A percentile compares a stretch with the other conserved stretches of the same genome.
These are phyloP conservation scores for Bufo bufo DNA, from an alignment of 2,113 vertebrate genomes.

Conservation along the genomic window DNA sequence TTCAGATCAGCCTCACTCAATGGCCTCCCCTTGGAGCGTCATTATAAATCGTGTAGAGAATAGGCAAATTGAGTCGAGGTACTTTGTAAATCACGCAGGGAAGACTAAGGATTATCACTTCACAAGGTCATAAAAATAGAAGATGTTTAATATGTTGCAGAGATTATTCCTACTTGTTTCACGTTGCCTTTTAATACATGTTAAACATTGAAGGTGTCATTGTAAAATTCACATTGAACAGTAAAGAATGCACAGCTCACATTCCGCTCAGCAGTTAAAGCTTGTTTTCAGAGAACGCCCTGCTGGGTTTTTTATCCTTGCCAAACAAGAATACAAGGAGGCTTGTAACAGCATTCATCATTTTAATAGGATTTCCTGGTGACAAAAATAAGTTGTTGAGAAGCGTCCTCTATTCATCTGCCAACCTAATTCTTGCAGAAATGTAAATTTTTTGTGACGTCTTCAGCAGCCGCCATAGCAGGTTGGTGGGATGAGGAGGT, in stretches of 20 bases:
- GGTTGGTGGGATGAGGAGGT: background rate
- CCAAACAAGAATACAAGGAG: slow-evolving; percentile 30
- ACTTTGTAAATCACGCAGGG: slow-evolving; percentile 26
- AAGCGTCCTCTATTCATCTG: background rate
- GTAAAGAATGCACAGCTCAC: no score
- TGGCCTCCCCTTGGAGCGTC: background rate
- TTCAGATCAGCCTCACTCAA: background rate
- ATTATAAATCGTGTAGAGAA: slow-evolving; percentile 28
- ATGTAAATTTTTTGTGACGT: background rate
- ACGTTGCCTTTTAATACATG: slow-evolving; percentile 32
- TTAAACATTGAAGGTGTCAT: slow-evolving; percentile 49
- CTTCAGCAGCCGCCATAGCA: background rate
- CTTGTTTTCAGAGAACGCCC: background rate
- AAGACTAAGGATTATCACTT: slow-evolving; percentile 32
- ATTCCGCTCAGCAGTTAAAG: slow-evolving; percentile 15
- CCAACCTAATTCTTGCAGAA: background rate
- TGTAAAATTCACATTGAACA: background rate
- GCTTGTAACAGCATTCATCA: slow-evolving; percentile 4
- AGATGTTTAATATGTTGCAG: slow-evolving; percentile 28
- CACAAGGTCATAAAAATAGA: slow-evolving; percentile 33
- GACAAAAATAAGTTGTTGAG: slow-evolving; percentile 2
- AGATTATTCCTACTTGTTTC: slow-evolving; percentile 42
- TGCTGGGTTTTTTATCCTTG: slow-evolving; percentile 25
- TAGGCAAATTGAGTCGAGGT: slow-evolving; percentile 25
- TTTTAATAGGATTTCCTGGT: slow-evolving; percentile 35